Conservation (phyloP, 2,797 vertebrate genomes). For the Urocyon cinereoargenteus region DNA sequence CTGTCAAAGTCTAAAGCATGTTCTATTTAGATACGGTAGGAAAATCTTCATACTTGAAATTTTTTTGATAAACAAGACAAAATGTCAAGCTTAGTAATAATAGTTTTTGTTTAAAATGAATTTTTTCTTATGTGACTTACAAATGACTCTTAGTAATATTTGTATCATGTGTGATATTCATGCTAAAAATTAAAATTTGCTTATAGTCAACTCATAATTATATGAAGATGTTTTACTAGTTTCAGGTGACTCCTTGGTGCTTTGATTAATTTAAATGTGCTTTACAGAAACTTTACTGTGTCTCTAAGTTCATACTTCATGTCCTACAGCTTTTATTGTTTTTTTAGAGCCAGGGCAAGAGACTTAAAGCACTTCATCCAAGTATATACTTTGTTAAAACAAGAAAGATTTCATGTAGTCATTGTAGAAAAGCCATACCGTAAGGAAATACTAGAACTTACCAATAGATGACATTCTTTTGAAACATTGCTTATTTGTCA, state of each 20-base stretch:
- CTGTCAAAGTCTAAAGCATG: neutral
- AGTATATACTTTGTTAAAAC: slow-evolving; percentile 18
- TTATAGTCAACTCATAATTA: slow-evolving; percentile 17
- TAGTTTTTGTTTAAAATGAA: slow-evolving; percentile 22
- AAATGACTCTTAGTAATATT: slow-evolving; percentile 31
- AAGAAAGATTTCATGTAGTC: slow-evolving; percentile 1
- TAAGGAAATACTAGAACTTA: neutral
- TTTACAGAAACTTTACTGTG: neutral
- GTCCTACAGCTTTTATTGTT: neutral
- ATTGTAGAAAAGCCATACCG: neutral
- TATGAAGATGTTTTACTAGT: slow-evolving; percentile 47
- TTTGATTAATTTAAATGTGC: slow-evolving; percentile 34
- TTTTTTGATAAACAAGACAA: slow-evolving; percentile 5
- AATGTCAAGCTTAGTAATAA: slow-evolving; percentile 46
- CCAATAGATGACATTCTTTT: slow-evolving; percentile 60
- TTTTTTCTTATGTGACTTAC: slow-evolving; percentile 33
- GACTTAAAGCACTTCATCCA: slow-evolving; percentile 5
- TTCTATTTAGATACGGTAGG: slow-evolving; percentile 28
- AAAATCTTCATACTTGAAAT: slow-evolving; percentile 36
- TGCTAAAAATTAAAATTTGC: slow-evolving; percentile 47
- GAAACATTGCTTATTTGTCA: slow-evolving; percentile 22
- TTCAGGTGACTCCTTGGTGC: slow-evolving; percentile 19
- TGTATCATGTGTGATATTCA: neutral
- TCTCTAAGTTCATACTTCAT: slow-evolving; percentile 57
- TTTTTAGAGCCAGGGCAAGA: neutral